Percentiles rank a stretch among this genome's conserved stretches.
phyloP scores from a whole-genome alignment of 2,888 invertebrate genomes.

The Dichetophora obliterata region DNA sequence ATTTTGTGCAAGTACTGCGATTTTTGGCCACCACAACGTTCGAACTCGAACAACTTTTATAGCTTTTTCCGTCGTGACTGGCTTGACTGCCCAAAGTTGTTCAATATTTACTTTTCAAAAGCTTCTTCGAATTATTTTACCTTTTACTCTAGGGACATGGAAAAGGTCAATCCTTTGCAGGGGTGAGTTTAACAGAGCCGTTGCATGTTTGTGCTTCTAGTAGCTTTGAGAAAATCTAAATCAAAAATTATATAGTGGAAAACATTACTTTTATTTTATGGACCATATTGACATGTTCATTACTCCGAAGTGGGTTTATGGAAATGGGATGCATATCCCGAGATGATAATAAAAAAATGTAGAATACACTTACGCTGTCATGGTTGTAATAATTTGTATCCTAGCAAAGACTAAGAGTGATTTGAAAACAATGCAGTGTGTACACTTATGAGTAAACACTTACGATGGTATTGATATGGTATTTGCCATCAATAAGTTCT shows the following conservation, averaged over 20 bases:
- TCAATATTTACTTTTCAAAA: conserved; percentile 40
- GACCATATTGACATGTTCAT: conserved; percentile 62
- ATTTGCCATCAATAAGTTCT: too few relatives aligned
- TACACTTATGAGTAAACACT: too few relatives aligned
- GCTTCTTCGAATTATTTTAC: conserved; percentile 46
- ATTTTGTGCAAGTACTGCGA: conserved; percentile 20
- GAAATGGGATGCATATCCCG: conserved; percentile 51
- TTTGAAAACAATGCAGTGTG: too few relatives aligned
- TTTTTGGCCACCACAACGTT: not conserved
- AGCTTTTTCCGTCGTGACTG: conserved; percentile 46
- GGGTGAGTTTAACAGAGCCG: conserved; percentile 31
- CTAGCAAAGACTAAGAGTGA: too few relatives aligned
- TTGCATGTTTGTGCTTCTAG: conserved; percentile 34
- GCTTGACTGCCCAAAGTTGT: conserved; percentile 27
- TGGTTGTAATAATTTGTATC: not conserved
- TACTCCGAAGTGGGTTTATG: conserved; percentile 45
- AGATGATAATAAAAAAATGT: conserved; percentile 57
- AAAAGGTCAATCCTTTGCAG: conserved; percentile 41
- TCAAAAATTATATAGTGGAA: conserved; percentile 32
- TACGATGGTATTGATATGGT: too few relatives aligned
- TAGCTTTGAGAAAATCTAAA: conserved; percentile 13
- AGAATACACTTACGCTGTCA: not conserved
- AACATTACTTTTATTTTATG: conserved; percentile 53
- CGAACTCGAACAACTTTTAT: conserved; percentile 57
- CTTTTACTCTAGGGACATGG: conserved; percentile 33